Evolutionary conservation across 1,140 invertebrate genomes (phyloP), one percentile per base, ranked within the genome.

Genomic region (Cyclina sinensis): DNA sequence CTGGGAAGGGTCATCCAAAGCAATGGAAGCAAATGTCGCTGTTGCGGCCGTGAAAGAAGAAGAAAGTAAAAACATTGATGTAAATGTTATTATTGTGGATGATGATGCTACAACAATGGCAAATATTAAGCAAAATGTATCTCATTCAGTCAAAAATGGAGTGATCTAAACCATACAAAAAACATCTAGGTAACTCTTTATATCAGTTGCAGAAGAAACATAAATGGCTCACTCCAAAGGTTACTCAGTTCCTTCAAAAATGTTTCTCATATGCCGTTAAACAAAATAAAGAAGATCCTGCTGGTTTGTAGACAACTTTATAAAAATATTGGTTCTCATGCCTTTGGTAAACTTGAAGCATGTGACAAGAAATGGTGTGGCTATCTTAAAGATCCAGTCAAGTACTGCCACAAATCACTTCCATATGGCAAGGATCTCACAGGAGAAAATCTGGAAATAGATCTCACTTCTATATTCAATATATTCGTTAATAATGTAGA

Each of bases 101-200:
- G 85, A 87, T 73, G 85, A 87, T 80, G 27, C 37, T 7, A 87
- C 76, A 5, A 81, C 85, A 35, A 80, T 87, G 74, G 57, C 85
- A n/a, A 87, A 39, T 46, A 54, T 87, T 7, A 48, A 32, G 21
- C 43, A 35, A 51, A 57, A 59, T 24, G 18, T 87, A 21, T 35
- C 57, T n/a, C 39, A 51, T 80, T 3, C 9, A 0, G 24, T 87
- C 14, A 46, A 18, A 87, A 87, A 43, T 80, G 32, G 46, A 70
- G 57, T 51, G 85, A 80, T 32, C 37, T n/a, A 35, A 87, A 87
- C 35, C 85, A 81, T 70, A 87, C 74, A 21, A 1, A 4, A 87
- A 81, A 80, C 74, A 87, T 78, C 48, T 87, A 14, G 46, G 32
- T 3, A 87, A 80, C 30, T 51, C 18, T 68, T 46, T 87, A 35